Conservation (phyloP, 2,797 vertebrate species). For the Ispidina picta region DNA sequence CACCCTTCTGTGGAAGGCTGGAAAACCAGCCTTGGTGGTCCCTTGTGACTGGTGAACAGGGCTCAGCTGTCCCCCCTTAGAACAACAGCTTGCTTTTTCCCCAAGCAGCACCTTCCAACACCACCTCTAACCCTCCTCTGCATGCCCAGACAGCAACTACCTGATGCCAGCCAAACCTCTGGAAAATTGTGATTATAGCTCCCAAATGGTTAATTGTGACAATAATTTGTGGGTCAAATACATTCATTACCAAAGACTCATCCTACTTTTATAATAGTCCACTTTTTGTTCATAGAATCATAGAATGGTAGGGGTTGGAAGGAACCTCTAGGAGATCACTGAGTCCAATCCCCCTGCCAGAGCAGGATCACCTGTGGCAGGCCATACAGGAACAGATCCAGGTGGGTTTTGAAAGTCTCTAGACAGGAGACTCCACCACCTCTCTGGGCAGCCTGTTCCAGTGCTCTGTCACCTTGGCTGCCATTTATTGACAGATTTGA, state of each 20-base stretch:
- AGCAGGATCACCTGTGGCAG: no score
- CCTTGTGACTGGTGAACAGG: background rate
- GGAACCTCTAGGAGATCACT: no score
- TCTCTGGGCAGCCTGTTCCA: no score
- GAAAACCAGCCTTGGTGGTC: background rate
- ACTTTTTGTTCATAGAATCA: background rate
- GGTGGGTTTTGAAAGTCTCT: no score
- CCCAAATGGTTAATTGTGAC: background rate
- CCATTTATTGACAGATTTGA: background rate
- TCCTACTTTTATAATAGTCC: background rate
- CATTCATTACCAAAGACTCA: background rate
- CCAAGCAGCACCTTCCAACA: background rate
- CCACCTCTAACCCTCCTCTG: background rate
- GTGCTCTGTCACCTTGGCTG: background rate
- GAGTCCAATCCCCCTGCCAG: no score
- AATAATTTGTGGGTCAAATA: background rate
- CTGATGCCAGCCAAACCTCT: background rate
- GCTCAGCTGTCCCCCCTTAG: background rate
- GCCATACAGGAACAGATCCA: no score
- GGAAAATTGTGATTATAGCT: background rate
- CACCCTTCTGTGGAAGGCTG: background rate
- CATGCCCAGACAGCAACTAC: rapidly evolving
- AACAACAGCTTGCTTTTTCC: background rate
- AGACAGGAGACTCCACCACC: no score
- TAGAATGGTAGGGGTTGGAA: no score